These are phyloP conservation scores for Leptestheria dahalacensis DNA, from an alignment of 1,140 invertebrate species.

Conservation along the genomic window DNA sequence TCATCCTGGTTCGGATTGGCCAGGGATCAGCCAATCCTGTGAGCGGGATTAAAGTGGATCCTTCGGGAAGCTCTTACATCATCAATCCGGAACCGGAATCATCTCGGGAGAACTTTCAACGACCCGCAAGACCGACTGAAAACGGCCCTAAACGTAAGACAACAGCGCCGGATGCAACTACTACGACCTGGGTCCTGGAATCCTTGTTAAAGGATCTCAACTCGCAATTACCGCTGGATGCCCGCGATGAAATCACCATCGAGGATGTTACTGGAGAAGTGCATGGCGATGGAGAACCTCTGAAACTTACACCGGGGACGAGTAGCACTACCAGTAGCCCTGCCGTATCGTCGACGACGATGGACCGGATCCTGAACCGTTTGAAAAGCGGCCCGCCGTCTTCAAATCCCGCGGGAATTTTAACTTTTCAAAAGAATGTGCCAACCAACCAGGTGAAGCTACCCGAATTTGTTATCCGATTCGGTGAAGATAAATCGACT, in stretches of 20 bases:
- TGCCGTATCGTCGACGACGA: neutral
- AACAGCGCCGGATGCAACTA: no score
- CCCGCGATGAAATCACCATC: neutral
- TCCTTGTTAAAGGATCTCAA: neutral
- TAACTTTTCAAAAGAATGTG: neutral
- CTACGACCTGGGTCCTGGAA: neutral
- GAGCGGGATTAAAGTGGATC: neutral
- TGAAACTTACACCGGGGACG: neutral
- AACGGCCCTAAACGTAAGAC: no score
- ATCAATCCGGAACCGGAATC: neutral
- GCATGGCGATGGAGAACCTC: neutral
- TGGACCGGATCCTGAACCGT: neutral
- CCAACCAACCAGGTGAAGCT: neutral
- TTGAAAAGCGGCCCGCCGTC: neutral
- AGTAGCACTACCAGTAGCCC: neutral
- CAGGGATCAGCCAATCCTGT: neutral
- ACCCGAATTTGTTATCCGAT: neutral
- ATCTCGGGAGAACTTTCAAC: neutral
- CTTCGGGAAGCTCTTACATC: neutral
- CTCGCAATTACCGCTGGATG: neutral
- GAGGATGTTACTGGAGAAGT: neutral
- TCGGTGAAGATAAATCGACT: neutral
- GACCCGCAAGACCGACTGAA: neutral
- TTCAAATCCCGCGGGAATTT: neutral
- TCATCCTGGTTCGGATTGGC: neutral